phyloP scores from a whole-genome alignment of 2,888 invertebrate species.

The Pseudococcus longispinus region DNA sequence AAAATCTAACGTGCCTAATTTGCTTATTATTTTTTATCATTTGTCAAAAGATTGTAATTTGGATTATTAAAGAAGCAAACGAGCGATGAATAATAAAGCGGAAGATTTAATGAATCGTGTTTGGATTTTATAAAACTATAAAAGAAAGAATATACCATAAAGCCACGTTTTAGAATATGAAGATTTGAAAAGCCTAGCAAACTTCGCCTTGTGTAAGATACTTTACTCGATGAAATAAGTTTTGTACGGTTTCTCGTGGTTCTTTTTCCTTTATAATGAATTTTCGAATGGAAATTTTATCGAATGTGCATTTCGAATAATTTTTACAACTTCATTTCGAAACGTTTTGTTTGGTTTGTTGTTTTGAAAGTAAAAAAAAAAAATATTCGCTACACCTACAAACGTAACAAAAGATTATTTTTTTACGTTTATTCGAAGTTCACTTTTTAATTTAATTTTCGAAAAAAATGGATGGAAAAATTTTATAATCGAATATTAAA shows the following conservation, averaged over 20 bases:
- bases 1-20: neutral
- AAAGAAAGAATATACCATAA: neutral
- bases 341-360: too few relatives aligned
- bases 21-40: neutral
- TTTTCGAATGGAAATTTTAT: neutral
- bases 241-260: neutral
- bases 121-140: neutral
- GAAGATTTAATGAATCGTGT: constrained; percentile 13
- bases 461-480: neutral
- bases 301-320: neutral
- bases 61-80: neutral
- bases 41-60: constrained; percentile 10
- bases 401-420: neutral
- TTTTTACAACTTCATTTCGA: neutral
- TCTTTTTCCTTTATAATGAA: neutral
- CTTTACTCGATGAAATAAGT: neutral
- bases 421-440: neutral
- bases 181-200: neutral
- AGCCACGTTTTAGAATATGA: neutral
- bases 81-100: constrained; percentile 10
- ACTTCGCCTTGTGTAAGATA: neutral
- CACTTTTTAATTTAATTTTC: neutral
- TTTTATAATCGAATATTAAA: too few relatives aligned
- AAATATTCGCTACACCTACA: too few relatives aligned
- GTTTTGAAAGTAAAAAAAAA: too few relatives aligned